Conservation (phyloP, 1,140 invertebrate species). For the Hydropsyche tenuis region DNA sequence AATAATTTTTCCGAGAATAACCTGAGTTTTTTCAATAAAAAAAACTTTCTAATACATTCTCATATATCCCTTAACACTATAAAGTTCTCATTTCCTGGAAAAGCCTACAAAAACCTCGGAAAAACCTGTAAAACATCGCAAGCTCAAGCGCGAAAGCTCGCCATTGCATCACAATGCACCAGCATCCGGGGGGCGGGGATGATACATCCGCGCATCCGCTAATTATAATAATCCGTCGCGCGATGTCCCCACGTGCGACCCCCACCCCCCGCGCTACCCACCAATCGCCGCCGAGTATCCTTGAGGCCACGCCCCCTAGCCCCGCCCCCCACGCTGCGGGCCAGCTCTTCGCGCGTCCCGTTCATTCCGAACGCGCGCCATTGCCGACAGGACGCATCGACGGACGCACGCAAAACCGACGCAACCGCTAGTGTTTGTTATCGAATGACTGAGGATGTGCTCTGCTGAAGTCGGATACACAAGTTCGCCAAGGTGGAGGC, state of each 20-base stretch:
- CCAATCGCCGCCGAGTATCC: conserved; percentile 54
- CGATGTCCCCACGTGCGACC: conserved; percentile 4
- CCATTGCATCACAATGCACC: background rate
- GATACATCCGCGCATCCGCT: background rate
- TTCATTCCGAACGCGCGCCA: conserved; percentile 5
- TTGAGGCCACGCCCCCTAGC: conserved; percentile 51
- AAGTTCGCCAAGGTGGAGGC: conserved; percentile 36
- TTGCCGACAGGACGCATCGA: background rate
- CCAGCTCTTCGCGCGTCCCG: background rate
- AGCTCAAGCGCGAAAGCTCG: background rate
- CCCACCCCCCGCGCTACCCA: conserved; percentile 26
- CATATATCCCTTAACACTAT: no score
- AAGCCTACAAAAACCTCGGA: no score
- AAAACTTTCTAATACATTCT: no score
- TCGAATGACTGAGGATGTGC: background rate
- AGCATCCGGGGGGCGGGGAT: background rate
- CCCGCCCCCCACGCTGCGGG: conserved; percentile 40
- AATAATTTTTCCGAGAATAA: no score
- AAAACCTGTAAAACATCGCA: background rate
- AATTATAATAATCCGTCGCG: conserved; percentile 15
- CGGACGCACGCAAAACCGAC: background rate
- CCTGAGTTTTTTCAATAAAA: no score
- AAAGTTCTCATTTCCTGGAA: no score
- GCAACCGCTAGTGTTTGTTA: background rate
- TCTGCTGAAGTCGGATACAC: conserved; percentile 12